Percentiles rank a stretch among this genome's conserved stretches.
Conservation (phyloP, 1,140 invertebrate species). For the Ridgeia piscesae region DNA sequence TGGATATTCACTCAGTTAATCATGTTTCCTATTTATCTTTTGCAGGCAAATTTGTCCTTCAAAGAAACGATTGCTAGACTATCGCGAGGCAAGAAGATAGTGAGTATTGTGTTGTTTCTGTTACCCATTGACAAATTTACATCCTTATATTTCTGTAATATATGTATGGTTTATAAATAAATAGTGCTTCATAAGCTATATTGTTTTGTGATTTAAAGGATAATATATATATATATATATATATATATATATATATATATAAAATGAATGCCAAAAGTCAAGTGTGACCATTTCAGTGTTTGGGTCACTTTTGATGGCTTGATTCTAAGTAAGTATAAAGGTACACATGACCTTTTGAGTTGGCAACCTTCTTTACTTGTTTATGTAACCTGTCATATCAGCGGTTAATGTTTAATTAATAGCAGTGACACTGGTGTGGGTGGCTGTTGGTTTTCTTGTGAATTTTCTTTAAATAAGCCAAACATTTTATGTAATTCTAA, state of each 20-base stretch:
- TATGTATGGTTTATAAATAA: too few relatives aligned
- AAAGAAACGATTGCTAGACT: conserved; percentile 21
- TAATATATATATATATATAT: too few relatives aligned
- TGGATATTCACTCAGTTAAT: background rate
- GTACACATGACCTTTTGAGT: background rate
- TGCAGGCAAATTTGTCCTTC: conserved; percentile 31
- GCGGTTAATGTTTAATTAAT: background rate
- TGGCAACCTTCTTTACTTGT: background rate
- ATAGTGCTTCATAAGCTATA: too few relatives aligned
- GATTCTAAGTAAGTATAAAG: background rate
- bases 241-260: too few relatives aligned
- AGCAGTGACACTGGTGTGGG: background rate
- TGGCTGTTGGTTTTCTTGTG: background rate
- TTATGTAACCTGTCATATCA: background rate
- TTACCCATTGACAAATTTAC: conserved; percentile 14
- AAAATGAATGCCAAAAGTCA: background rate
- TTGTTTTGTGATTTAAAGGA: too few relatives aligned
- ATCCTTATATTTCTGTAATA: too few relatives aligned
- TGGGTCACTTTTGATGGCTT: background rate
- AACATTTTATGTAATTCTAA: too few relatives aligned
- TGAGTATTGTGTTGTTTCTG: conserved; percentile 24
- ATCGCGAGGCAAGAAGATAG: conserved; percentile 31
- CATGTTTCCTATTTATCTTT: conserved; percentile 7
- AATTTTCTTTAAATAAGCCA: too few relatives aligned
- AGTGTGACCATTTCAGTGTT: background rate